These are phyloP conservation scores for Momotus momota DNA, from an alignment of 2,797 vertebrate species.

Conservation along the genomic window DNA sequence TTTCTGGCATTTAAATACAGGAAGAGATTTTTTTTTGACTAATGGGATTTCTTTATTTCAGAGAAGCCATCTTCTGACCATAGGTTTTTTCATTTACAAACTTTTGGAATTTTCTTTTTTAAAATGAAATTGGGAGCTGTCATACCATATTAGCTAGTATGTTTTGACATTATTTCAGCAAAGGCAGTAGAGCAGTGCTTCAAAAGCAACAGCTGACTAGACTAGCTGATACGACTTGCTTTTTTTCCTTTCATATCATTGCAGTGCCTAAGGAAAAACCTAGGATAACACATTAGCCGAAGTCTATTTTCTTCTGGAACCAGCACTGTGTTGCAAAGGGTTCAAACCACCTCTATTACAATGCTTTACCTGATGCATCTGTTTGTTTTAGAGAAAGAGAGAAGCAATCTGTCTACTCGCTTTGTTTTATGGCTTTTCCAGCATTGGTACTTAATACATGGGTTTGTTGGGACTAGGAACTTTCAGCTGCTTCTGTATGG, in stretches of 20 bases:
- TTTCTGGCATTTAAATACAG: neutral
- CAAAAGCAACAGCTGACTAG: neutral
- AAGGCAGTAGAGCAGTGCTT: neutral
- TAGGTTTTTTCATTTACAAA: neutral
- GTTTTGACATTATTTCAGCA: neutral
- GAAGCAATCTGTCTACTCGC: fast-evolving
- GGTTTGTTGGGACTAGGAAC: neutral
- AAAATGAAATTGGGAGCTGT: neutral
- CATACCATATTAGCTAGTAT: neutral
- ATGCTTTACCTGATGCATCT: neutral
- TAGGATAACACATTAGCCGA: neutral
- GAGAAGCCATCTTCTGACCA: neutral
- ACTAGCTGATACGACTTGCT: neutral
- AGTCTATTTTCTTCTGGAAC: neutral
- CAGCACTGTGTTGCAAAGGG: neutral
- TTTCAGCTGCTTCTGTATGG: neutral
- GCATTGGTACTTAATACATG: neutral
- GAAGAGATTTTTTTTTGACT: neutral
- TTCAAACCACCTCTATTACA: neutral
- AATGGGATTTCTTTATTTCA: neutral
- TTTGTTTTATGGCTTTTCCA: neutral
- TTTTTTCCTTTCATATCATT: neutral
- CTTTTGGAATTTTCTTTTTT: neutral
- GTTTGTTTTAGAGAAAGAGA: neutral
- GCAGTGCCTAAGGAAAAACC: neutral